phyloP scores from a whole-genome alignment of 2,888 invertebrate species.

The Cephonodes hylas region DNA sequence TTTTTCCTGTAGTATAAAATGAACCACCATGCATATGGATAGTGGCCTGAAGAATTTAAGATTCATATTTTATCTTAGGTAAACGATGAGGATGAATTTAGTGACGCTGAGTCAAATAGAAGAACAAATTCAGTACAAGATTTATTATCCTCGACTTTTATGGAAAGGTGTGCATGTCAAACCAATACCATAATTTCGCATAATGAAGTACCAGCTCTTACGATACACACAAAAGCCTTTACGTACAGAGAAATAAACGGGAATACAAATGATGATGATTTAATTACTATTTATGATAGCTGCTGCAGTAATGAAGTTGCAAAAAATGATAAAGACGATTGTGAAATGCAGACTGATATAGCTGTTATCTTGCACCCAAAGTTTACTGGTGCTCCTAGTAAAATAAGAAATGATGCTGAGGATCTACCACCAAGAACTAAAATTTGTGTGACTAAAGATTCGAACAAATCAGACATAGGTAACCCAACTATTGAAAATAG shows the following conservation, averaged over 20 bases:
- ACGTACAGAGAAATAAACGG: neutral
- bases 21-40: slow-evolving; percentile 40
- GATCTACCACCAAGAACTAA: neutral
- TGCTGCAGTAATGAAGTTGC: neutral
- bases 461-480: neutral
- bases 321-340: neutral
- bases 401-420: neutral
- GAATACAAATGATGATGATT: neutral
- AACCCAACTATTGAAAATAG: neutral
- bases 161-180: neutral
- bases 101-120: neutral
- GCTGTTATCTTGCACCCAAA: neutral
- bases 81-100: slow-evolving; percentile 19
- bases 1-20: slow-evolving; percentile 25
- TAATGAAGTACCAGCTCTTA: neutral
- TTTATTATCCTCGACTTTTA: neutral
- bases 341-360: neutral
- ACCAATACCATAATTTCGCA: neutral
- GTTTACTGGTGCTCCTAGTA: neutral
- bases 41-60: neutral
- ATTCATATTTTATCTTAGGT: slow-evolving; percentile 40
- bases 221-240: neutral
- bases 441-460: neutral
- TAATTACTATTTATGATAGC: neutral
- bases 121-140: neutral